These are phyloP conservation scores for Takifugu ocellatus DNA, from an alignment of 2,797 vertebrate species.

Conservation along the genomic window DNA sequence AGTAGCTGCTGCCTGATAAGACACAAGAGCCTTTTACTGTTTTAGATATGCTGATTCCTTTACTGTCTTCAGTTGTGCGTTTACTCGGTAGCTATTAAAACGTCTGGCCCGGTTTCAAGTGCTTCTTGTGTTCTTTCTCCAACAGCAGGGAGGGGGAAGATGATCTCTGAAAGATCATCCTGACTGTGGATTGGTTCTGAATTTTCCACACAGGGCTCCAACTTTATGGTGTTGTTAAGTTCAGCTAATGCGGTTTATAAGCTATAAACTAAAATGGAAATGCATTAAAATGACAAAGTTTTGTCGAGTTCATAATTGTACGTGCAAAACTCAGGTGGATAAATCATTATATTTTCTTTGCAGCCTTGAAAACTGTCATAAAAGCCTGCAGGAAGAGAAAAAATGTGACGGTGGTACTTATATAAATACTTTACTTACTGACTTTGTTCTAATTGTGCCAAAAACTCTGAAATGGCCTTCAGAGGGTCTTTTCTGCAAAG, in stretches of 20 bases:
- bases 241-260: too few relatives aligned
- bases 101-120: constrained; percentile 42
- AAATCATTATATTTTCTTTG: constrained; percentile 2
- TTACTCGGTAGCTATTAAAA: constrained; percentile 40
- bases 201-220: constrained; percentile 35
- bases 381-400: not conserved
- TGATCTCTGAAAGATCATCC: constrained; percentile 41
- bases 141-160: constrained; percentile 21
- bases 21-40: not conserved
- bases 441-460: constrained; percentile 3
- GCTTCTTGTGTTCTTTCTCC: constrained; percentile 48
- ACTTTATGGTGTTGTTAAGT: too few relatives aligned
- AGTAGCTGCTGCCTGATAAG: too few relatives aligned
- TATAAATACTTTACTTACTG: not conserved
- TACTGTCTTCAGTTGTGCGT: constrained; percentile 23
- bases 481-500: constrained; percentile 1
- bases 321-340: too few relatives aligned
- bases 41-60: constrained; percentile 42
- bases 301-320: not conserved
- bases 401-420: constrained; percentile 9
- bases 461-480: constrained; percentile 7
- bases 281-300: constrained; percentile 12
- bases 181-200: constrained; percentile 30
- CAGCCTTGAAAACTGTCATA: constrained; percentile 1
- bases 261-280: constrained; percentile 1